Evolutionary conservation across 2,113 vertebrate species (phyloP).

Genomic region (Catagonus wagneri): DNA sequence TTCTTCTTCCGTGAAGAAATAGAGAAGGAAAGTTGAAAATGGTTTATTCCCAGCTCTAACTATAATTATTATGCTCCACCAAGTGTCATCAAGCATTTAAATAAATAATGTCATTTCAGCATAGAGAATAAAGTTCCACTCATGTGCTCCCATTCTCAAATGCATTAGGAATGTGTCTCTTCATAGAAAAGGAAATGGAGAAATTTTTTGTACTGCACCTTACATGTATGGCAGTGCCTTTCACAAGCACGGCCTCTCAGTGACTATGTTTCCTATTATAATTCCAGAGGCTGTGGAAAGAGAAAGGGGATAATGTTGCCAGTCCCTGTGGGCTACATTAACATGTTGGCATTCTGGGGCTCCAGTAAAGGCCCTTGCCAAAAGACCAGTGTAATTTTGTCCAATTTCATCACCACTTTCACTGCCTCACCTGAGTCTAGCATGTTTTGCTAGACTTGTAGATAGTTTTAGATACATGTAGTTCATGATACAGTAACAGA

Average conservation of each 20-base stretch:
- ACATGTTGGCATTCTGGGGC: not conserved
- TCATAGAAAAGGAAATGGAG: not conserved
- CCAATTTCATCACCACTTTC: not conserved
- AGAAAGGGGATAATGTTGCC: not conserved
- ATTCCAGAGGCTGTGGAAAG: not conserved
- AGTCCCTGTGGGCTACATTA: not conserved
- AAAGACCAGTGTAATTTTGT: not conserved
- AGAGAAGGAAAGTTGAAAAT: not conserved
- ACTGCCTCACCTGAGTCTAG: not conserved
- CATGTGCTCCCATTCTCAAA: slow-evolving; percentile 5
- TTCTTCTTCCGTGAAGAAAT: not conserved
- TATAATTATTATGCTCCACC: not conserved
- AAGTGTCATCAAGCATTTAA: slow-evolving; percentile 29
- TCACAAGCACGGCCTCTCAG: not conserved
- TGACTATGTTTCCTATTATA: not conserved
- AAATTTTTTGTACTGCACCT: not conserved
- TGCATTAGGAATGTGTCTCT: not conserved
- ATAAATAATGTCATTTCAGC: slow-evolving; percentile 48
- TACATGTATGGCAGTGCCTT: not conserved
- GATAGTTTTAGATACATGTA: not conserved
- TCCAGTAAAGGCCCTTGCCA: not conserved
- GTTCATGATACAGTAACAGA: slow-evolving; percentile 15
- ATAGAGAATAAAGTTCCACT: not conserved
- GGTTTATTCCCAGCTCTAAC: not conserved
- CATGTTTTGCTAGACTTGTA: not conserved